Evolutionary conservation across 2,113 vertebrate genomes (phyloP), one percentile per base, ranked within the genome.

Genomic region (Propithecus coquereli): DNA sequence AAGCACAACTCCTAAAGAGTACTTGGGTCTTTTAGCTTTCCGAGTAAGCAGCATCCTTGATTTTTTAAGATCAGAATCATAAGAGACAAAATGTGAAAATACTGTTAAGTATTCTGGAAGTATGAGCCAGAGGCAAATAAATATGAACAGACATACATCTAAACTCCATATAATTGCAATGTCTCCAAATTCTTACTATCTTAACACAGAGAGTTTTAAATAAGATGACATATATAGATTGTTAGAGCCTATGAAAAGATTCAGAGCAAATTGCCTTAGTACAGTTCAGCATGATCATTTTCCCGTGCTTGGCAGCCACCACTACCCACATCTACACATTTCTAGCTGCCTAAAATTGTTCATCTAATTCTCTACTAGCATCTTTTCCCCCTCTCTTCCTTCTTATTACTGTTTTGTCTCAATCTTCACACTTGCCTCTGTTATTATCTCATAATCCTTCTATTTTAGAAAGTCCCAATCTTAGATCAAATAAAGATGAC

Each of bases 401-500:
- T 5, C 32, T 95, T 4, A 34, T 45, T 87, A 83, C 8, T 73
- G 25, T 80, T 87, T 80, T 83, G 92, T 30, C n/a, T n/a, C 45
- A 47, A 37, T 82, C 45, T 74, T 73, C 73, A 88, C 20, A 52
- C 30, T 81, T 94, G 80, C 43, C 66, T 96, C 66, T 90, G 23
- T 45, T 73, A 82, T 40, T 59, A 83, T 20, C 52, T 89, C 52
- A 76, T 61, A 95, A 96, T 45, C 86, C 74, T 79, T 61, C 47
- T 59, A 81, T 61, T 92, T 87, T 65, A 80, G 16, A 92, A 23
- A 85, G 40, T 66, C n/a, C 4, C n/a, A 84, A 77, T 87, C 63
- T 96, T 87, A 90, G 23, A 74, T 77, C 82, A 85, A 97, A 95
- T 79, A 54, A 90, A 88, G 20, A 96, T 34, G 37, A 81, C 40